Percentiles rank a stretch among this genome's conserved stretches.
phyloP scores from a whole-genome alignment of 2,113 vertebrate species.

The Mesitornis unicolor region DNA sequence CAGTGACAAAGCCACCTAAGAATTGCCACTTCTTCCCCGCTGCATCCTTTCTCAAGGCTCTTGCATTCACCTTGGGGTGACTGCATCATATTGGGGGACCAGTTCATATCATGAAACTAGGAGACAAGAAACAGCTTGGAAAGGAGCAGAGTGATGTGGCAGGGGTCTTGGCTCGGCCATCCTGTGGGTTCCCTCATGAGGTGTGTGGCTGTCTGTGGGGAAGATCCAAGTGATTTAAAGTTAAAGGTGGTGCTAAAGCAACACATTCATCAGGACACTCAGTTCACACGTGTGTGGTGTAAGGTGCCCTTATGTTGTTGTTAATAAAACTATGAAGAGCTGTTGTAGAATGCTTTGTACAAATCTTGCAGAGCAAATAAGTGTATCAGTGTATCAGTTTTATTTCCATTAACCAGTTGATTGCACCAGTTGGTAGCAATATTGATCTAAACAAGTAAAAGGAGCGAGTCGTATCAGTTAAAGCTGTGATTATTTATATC shows the following conservation, averaged over 20 bases:
- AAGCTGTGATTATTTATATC: background rate
- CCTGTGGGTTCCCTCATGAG: background rate
- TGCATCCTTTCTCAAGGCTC: background rate
- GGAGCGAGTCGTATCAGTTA: background rate
- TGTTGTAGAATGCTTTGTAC: background rate
- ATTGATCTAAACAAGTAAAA: background rate
- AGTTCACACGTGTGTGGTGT: background rate
- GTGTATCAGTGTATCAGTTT: background rate
- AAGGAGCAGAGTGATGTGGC: background rate
- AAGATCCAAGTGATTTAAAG: background rate
- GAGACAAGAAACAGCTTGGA: background rate
- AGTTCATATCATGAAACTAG: background rate
- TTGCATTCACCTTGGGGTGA: too few relatives aligned
- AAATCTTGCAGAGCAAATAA: background rate
- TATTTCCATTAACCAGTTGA: background rate
- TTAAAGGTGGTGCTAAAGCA: background rate
- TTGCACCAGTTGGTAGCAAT: constrained; percentile 2
- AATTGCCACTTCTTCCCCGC: background rate
- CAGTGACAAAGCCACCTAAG: background rate
- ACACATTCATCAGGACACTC: background rate
- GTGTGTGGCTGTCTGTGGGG: accelerated
- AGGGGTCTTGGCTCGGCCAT: background rate
- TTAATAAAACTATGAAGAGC: background rate
- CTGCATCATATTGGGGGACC: accelerated
- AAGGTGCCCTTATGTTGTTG: background rate